phyloP scores from a whole-genome alignment of 2,797 vertebrate species.

The Thaleichthys pacificus region DNA sequence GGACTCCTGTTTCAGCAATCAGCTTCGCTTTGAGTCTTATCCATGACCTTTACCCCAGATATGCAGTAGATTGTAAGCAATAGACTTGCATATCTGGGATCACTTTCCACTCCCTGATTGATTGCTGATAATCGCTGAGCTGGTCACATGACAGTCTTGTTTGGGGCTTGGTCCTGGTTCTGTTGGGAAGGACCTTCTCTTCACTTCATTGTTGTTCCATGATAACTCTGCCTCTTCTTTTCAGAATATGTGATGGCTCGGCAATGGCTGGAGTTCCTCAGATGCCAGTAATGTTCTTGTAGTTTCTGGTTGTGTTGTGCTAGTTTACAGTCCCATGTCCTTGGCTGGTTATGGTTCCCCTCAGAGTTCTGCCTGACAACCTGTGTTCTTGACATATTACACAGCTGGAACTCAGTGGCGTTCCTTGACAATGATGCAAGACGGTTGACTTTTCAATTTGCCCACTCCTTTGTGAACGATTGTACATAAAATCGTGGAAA shows the following conservation, averaged over 20 bases:
- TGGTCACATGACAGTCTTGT: neutral
- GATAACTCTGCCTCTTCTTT: constrained; percentile 73
- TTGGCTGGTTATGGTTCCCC: constrained; percentile 31
- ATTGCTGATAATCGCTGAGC: neutral
- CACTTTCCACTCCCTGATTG: neutral
- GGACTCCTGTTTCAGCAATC: constrained; percentile 40
- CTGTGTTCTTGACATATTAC: constrained; percentile 22
- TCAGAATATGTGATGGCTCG: constrained; percentile 78
- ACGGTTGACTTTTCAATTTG: constrained; percentile 54
- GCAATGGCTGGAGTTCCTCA: constrained; percentile 68
- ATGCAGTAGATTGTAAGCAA: too few relatives aligned
- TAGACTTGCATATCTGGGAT: too few relatives aligned
- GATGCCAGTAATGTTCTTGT: constrained; percentile 72
- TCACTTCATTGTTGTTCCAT: constrained; percentile 31
- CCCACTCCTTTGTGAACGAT: neutral
- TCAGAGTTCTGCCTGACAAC: constrained; percentile 44
- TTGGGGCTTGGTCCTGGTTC: neutral
- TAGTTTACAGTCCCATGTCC: constrained; percentile 30
- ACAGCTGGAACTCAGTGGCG: constrained; percentile 32
- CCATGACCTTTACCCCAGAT: too few relatives aligned
- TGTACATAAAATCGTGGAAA: neutral
- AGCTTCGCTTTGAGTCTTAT: neutral
- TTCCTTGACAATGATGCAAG: constrained; percentile 66
- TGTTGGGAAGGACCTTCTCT: neutral
- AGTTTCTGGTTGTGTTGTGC: constrained; percentile 54